Conservation (phyloP, 2,888 invertebrate species). For the Azorinus chamasolen region DNA sequence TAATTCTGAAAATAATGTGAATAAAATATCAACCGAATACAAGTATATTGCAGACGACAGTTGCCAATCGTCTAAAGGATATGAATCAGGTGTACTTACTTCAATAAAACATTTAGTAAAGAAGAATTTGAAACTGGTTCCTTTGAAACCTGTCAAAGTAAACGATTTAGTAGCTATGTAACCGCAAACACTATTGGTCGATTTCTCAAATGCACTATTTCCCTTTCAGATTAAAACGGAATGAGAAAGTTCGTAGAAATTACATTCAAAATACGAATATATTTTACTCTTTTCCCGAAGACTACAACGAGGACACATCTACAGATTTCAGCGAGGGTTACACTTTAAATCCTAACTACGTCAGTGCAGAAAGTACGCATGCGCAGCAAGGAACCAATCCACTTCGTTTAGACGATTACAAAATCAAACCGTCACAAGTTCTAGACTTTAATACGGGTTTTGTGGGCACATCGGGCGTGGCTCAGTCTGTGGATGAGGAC, state of each 20-base stretch:
- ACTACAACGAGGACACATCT: conserved; percentile 2
- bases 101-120: too few species aligned
- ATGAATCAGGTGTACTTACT: too few species aligned
- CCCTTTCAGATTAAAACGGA: conserved; percentile 55
- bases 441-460: neutral
- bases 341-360: neutral
- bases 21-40: too few species aligned
- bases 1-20: too few species aligned
- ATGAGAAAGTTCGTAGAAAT: conserved; percentile 52
- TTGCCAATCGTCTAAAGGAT: too few species aligned
- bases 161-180: too few species aligned
- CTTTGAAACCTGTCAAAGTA: too few species aligned
- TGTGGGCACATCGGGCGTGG: conserved; percentile 4
- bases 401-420: conserved; percentile 22
- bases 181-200: too few species aligned
- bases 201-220: too few species aligned
- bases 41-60: too few species aligned
- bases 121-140: too few species aligned
- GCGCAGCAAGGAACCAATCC: neutral
- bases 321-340: neutral
- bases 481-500: neutral
- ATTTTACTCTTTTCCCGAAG: conserved; percentile 66
- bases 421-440: conserved; percentile 14
- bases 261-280: conserved; percentile 63
- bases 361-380: neutral